These are phyloP conservation scores for Daboia siamensis DNA, from an alignment of 2,113 vertebrate species.

Conservation along the genomic window DNA sequence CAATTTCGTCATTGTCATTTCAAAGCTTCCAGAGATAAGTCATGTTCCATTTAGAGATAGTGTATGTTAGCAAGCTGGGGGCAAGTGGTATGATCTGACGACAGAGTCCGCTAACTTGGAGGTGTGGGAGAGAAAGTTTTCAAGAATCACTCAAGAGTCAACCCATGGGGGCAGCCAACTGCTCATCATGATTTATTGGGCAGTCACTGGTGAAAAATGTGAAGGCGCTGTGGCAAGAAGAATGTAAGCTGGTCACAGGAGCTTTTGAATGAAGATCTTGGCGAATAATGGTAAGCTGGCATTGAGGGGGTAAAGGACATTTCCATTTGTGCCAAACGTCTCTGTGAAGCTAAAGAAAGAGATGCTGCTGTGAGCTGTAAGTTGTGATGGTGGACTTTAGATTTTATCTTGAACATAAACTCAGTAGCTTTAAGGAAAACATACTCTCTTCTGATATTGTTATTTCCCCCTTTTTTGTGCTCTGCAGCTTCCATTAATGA, in stretches of 20 bases:
- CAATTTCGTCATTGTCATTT: background rate
- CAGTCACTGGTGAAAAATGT: background rate
- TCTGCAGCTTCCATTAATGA: background rate
- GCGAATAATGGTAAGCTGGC: background rate
- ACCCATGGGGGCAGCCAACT: background rate
- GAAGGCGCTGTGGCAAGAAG: background rate
- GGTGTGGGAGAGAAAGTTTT: background rate
- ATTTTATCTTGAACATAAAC: background rate
- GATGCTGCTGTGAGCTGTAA: background rate
- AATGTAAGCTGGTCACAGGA: background rate
- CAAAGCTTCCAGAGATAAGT: background rate
- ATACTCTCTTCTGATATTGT: background rate
- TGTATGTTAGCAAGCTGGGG: background rate
- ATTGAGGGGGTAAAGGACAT: background rate
- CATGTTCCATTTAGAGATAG: background rate
- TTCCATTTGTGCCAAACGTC: background rate
- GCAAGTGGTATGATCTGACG: background rate
- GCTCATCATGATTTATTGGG: background rate
- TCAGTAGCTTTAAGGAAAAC: background rate
- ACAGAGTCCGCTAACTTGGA: background rate
- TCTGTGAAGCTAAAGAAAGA: background rate
- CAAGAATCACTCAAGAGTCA: background rate
- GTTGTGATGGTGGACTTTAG: background rate
- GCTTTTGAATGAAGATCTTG: background rate
- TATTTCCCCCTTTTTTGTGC: background rate